Conservation (phyloP, 2,797 vertebrate species). For the Leptoclinus maculatus region DNA sequence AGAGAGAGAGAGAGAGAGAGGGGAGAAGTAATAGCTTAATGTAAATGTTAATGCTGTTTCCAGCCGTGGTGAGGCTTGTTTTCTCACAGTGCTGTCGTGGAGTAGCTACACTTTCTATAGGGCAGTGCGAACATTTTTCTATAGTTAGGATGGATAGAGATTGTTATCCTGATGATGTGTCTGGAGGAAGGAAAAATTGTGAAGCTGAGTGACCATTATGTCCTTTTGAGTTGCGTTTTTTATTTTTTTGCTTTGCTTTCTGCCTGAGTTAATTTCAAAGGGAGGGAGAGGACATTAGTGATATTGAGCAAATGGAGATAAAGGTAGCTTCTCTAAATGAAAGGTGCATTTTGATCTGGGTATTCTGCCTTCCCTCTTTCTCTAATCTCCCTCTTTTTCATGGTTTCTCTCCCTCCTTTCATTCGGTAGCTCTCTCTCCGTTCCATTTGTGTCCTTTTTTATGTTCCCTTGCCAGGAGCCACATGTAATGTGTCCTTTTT, state of each 20-base stretch:
- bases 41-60: conserved; percentile 43
- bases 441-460: conserved; percentile 39
- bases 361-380: neutral
- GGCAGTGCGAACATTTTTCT: conserved; percentile 17
- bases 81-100: neutral
- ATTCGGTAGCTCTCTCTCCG: conserved; percentile 38
- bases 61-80: neutral
- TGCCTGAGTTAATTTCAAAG: conserved; percentile 37
- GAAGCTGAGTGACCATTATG: conserved; percentile 18
- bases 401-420: neutral
- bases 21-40: conserved; percentile 25
- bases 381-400: neutral
- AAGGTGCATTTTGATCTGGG: conserved; percentile 25
- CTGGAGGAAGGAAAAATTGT: neutral
- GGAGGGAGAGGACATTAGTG: conserved; percentile 18
- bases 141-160: conserved; percentile 7
- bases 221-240: conserved; percentile 29
- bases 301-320: conserved; percentile 25
- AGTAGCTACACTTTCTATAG: neutral
- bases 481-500: conserved; percentile 20
- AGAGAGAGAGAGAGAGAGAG: conserved; percentile 2
- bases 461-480: conserved; percentile 35
- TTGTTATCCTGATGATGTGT: conserved; percentile 33
- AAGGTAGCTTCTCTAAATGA: conserved; percentile 1
- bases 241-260: conserved; percentile 46